Percentiles rank a stretch among this genome's conserved stretches.
Evolutionary conservation across 1,140 invertebrate species (phyloP).

Genomic region (Drosophila sp.): DNA sequence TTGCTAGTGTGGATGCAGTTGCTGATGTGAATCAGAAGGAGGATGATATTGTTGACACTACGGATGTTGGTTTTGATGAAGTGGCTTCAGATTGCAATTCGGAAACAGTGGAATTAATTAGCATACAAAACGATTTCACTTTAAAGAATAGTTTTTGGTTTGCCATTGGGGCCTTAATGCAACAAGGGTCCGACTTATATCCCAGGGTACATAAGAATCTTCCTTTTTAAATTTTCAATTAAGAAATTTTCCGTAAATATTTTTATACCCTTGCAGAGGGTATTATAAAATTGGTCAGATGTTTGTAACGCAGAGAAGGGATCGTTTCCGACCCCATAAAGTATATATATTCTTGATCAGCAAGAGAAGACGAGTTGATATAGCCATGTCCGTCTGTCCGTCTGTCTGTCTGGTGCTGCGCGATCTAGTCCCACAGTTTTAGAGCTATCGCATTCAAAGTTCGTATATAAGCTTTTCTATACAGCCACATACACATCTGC

Average conservation of each 20-base stretch:
- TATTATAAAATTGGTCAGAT: too few relatives aligned
- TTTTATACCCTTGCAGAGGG: too few relatives aligned
- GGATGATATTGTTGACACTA: conserved; percentile 1
- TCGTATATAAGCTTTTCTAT: too few relatives aligned
- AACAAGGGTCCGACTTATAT: conserved; percentile 95
- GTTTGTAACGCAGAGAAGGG: too few relatives aligned
- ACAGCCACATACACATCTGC: too few relatives aligned
- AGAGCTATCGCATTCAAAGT: too few relatives aligned
- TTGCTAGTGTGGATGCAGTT: neutral
- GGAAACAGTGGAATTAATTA: conserved; percentile 81
- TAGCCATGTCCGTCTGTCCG: too few relatives aligned
- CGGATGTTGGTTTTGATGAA: conserved; percentile 27
- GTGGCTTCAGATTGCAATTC: conserved; percentile 65
- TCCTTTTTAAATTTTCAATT: neutral
- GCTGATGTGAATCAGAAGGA: neutral
- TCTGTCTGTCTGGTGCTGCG: too few relatives aligned
- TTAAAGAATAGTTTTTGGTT: conserved; percentile 93
- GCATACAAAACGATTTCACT: conserved; percentile 89
- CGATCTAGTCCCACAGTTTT: too few relatives aligned
- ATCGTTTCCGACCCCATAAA: too few relatives aligned
- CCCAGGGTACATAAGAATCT: conserved; percentile 85
- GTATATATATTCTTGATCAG: too few relatives aligned
- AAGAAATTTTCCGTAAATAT: neutral
- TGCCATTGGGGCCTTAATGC: conserved; percentile 96
- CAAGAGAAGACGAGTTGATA: too few relatives aligned